These are phyloP conservation scores for Melanogrammus aeglefinus DNA, from an alignment of 2,797 vertebrate species.

Conservation along the genomic window DNA sequence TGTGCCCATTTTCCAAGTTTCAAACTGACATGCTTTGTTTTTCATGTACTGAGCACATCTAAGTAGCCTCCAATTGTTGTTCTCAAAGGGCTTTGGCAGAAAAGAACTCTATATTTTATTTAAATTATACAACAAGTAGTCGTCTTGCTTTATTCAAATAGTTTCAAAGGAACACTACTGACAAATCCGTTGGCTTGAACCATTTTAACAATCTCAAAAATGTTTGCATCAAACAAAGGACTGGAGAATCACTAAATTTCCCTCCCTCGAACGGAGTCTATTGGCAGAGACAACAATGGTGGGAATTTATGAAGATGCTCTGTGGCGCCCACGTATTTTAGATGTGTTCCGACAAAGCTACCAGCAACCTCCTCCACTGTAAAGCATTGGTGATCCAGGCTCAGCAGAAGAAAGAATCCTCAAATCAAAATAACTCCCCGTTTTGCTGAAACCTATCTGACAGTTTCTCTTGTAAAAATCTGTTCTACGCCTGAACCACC, in stretches of 20 bases:
- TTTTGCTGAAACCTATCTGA: conserved; percentile 53
- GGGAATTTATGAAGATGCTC: conserved; percentile 68
- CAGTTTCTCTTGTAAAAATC: conserved; percentile 35
- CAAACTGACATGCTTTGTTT: neutral
- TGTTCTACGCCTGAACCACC: conserved; percentile 3
- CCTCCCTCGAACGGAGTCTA: conserved; percentile 60
- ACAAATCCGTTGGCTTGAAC: conserved; percentile 67
- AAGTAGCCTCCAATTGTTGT: neutral
- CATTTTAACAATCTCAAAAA: conserved; percentile 78
- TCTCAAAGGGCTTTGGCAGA: neutral
- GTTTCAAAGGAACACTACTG: conserved; percentile 60
- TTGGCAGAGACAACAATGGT: conserved; percentile 68
- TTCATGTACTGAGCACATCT: neutral
- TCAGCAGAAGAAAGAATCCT: conserved; percentile 53
- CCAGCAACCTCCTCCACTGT: conserved; percentile 51
- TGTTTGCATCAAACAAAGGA: conserved; percentile 64
- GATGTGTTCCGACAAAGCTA: conserved; percentile 53
- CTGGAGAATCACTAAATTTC: conserved; percentile 51
- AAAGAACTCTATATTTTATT: neutral
- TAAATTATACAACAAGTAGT: conserved; percentile 36
- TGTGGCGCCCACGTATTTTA: conserved; percentile 61
- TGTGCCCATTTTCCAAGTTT: conserved; percentile 2
- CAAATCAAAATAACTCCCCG: conserved; percentile 53
- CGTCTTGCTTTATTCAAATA: conserved; percentile 42
- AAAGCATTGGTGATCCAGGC: conserved; percentile 71